phyloP scores from a whole-genome alignment of 2,797 vertebrate genomes.

The Sebastes matsubarae region DNA sequence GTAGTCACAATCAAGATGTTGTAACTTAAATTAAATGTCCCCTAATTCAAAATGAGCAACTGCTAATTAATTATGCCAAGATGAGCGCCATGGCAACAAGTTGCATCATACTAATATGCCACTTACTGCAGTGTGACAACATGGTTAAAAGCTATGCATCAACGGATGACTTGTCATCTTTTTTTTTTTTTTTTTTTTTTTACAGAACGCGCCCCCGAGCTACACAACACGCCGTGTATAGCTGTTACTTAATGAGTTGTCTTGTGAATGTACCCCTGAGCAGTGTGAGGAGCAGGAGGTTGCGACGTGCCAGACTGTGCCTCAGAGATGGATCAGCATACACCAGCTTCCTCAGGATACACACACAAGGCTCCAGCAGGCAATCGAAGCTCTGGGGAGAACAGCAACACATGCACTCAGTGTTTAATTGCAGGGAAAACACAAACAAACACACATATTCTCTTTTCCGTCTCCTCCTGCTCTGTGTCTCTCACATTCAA shows the following conservation, averaged over 20 bases:
- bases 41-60: neutral
- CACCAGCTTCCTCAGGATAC: conserved; percentile 89
- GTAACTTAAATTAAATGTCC: neutral
- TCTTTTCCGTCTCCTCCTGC: conserved; percentile 12
- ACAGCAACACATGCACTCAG: conserved; percentile 47
- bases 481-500: conserved; percentile 7
- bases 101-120: conserved; percentile 62
- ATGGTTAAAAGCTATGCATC: conserved; percentile 58
- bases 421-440: conserved; percentile 58
- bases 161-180: conserved; percentile 50
- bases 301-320: conserved; percentile 83
- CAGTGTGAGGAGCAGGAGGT: conserved; percentile 84
- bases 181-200: conserved; percentile 30
- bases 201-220: conserved; percentile 44
- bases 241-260: conserved; percentile 72
- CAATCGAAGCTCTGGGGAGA: conserved; percentile 84
- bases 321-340: conserved; percentile 88
- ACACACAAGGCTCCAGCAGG: conserved; percentile 85
- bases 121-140: conserved; percentile 60
- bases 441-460: conserved; percentile 30
- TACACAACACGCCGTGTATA: conserved; percentile 33
- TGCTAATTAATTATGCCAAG: neutral
- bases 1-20: neutral
- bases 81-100: conserved; percentile 40
- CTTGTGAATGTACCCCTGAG: conserved; percentile 87